Conservation (phyloP, 2,888 invertebrate species). For the Eristalis pertinax region DNA sequence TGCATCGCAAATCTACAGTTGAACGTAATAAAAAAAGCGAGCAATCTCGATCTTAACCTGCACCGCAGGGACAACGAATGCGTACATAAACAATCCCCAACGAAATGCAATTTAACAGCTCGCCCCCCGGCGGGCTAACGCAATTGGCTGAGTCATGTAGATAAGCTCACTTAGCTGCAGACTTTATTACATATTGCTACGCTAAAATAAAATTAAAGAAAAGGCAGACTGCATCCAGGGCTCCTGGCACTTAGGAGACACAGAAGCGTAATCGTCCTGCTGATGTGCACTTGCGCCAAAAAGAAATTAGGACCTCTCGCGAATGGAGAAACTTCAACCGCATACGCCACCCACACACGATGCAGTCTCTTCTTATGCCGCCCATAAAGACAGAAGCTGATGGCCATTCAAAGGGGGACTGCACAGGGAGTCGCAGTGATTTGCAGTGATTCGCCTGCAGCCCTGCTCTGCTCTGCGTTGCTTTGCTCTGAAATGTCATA, state of each 20-base stretch:
- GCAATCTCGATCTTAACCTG: not conserved
- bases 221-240: not conserved
- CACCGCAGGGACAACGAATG: not conserved
- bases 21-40: slow-evolving; percentile 26
- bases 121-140: not conserved
- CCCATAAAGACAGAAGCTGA: not conserved
- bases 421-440: not conserved
- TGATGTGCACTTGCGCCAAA: not conserved
- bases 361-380: not conserved
- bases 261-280: not conserved
- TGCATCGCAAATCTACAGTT: not conserved
- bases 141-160: slow-evolving; percentile 24
- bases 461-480: not conserved
- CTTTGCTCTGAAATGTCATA: not conserved
- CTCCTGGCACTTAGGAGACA: not conserved
- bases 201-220: not conserved
- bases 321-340: not conserved
- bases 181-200: slow-evolving; percentile 16
- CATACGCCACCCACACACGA: not conserved
- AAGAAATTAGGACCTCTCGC: slow-evolving; percentile 29
- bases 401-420: not conserved
- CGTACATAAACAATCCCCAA: not conserved
- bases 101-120: slow-evolving; percentile 25
- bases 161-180: slow-evolving; percentile 12
- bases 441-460: not conserved